Evolutionary conservation across 1,140 invertebrate species (phyloP), one percentile per base, ranked within the genome.

Genomic region (Camponotus pennsylvanicus): DNA sequence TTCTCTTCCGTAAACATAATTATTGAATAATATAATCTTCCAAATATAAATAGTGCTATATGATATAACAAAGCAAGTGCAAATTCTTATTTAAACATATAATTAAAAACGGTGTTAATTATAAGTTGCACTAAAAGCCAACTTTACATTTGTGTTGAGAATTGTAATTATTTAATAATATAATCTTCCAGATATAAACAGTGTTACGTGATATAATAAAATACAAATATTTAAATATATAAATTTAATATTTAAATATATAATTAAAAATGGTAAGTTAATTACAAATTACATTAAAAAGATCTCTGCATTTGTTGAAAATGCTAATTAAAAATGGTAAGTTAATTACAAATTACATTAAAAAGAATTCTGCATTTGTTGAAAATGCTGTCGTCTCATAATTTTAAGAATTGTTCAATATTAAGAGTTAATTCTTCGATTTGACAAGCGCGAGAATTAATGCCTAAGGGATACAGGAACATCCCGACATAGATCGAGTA

Each of bases 401-500:
- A 75, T 83, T 71, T 63, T 15, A 42, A 73, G 32, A 27, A 75
- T 83, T 27, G 18, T 75, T 61, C 55, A 73, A 75, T 83, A 75
- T 75, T 83, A 83, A 83, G 79, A 73, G 57, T 37, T 75, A 61
- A 83, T 75, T 83, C 27, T 69, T 32, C n/a, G 8, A 18, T 55
- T 40, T 73, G 73, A 78, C 21, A 57, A 66, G 61, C 45, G 55
- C 15, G 32, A 66, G 66, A 64, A 70, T 64, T 70, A 71, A 86
- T 83, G 73, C 85, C 57, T 52, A 15, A 76, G 89, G 61, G 85
- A 49, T 84, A 78, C 80, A 57, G 52, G 71, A 84, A 84, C 63
- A 55, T 76, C 69, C 61, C 79, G 89, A 90, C 89, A 75, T 87
- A 85, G 88, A 90, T 90, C 87, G 83, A 90, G 86, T 59, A 86